phyloP scores from a whole-genome alignment of 1,140 invertebrate species.

The Drosophila ananassae region DNA sequence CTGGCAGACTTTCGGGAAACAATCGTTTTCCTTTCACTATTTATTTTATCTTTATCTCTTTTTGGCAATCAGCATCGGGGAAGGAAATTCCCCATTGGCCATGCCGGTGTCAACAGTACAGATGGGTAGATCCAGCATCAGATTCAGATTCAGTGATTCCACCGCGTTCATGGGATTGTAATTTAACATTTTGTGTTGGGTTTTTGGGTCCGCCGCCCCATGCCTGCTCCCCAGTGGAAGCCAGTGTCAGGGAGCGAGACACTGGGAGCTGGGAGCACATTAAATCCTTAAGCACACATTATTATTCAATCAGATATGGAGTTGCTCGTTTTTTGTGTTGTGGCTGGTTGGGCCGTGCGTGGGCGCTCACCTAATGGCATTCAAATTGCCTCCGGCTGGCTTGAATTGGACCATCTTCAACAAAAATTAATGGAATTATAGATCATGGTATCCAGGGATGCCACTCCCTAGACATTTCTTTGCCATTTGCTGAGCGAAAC shows the following conservation, averaged over 20 bases:
- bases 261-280: conserved; percentile 58
- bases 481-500: not conserved
- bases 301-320: conserved; percentile 81
- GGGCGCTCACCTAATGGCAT: conserved; percentile 58
- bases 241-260: conserved; percentile 27
- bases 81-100: conserved; percentile 64
- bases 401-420: conserved; percentile 45
- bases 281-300: conserved; percentile 80
- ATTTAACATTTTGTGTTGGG: conserved; percentile 56
- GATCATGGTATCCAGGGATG: conserved; percentile 10
- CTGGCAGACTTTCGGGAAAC: not conserved
- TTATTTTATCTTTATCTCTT: conserved; percentile 32
- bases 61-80: conserved; percentile 70
- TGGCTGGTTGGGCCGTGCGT: conserved; percentile 17
- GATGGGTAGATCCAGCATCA: not conserved
- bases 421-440: conserved; percentile 61
- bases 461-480: conserved; percentile 14
- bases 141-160: conserved; percentile 22
- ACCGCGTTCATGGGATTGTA: conserved; percentile 30
- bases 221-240: conserved; percentile 33
- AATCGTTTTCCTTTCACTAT: conserved; percentile 10
- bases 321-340: conserved; percentile 54
- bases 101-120: conserved; percentile 22
- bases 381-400: conserved; percentile 59
- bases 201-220: conserved; percentile 13